Percentiles rank a stretch among this genome's conserved stretches.
These are phyloP conservation scores for Anoura caudifer DNA, from an alignment of 2,113 vertebrate species.

Conservation along the genomic window DNA sequence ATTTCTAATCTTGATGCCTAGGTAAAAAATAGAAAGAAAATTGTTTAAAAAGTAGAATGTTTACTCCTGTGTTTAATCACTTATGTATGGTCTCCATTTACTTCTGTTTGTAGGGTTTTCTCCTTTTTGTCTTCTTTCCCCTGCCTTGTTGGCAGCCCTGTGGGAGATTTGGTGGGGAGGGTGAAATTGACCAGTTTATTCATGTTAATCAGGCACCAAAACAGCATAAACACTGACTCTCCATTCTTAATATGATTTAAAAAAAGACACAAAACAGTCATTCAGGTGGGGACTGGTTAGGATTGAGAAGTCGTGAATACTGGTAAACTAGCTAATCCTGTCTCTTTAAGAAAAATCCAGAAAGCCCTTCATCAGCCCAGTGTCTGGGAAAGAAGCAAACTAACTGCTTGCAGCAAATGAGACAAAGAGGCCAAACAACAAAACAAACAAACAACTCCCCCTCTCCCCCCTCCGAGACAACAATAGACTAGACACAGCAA, in stretches of 20 bases:
- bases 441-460: conserved; percentile 75
- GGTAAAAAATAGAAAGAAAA: neutral
- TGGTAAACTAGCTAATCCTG: conserved; percentile 35
- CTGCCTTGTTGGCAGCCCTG: neutral
- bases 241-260: neutral
- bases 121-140: neutral
- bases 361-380: conserved; percentile 58
- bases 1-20: neutral
- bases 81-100: neutral
- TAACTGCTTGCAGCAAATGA: conserved; percentile 76
- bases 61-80: neutral
- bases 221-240: neutral
- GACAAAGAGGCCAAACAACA: conserved; percentile 76
- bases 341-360: conserved; percentile 72
- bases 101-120: neutral
- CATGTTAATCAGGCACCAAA: conserved; percentile 34
- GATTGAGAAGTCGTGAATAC: neutral
- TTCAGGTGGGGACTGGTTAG: conserved; percentile 20
- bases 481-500: conserved; percentile 69
- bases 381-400: conserved; percentile 75
- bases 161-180: neutral
- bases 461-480: conserved; percentile 6
- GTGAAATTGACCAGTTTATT: conserved; percentile 45
- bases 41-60: neutral
- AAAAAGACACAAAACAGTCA: neutral